Conservation (phyloP, 2,888 invertebrate genomes). For the Orthosia incerta region DNA sequence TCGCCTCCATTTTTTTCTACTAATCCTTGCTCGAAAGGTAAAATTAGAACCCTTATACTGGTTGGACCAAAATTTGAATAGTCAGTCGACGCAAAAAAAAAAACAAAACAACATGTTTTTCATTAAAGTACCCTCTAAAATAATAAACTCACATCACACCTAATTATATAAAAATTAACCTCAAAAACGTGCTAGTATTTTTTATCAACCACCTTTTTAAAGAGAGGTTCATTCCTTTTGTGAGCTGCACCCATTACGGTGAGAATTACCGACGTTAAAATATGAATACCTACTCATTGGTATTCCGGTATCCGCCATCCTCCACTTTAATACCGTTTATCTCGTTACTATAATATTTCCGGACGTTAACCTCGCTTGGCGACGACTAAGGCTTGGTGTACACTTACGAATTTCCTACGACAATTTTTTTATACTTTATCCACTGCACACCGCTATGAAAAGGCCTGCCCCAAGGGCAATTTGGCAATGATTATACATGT, state of each 20-base stretch:
- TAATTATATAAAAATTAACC: slow-evolving; percentile 5
- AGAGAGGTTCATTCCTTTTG: slow-evolving; percentile 29
- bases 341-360: slow-evolving; percentile 64
- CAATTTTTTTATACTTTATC: neutral
- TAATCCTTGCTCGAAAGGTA: too few relatives aligned
- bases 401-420: neutral
- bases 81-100: neutral
- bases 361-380: slow-evolving; percentile 50
- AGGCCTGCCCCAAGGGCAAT: too few relatives aligned
- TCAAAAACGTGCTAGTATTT: neutral
- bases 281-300: slow-evolving; percentile 61
- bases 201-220: slow-evolving; percentile 36
- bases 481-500: too few relatives aligned
- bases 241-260: slow-evolving; percentile 27
- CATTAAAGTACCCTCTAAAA: neutral
- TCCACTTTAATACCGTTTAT: slow-evolving; percentile 59
- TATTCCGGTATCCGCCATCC: slow-evolving; percentile 55
- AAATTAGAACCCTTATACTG: too few relatives aligned
- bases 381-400: slow-evolving; percentile 4
- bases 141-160: neutral
- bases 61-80: too few relatives aligned
- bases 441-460: too few relatives aligned
- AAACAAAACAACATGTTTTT: neutral
- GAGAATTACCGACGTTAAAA: slow-evolving; percentile 44
- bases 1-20: too few relatives aligned